These are phyloP conservation scores for Notolabrus celidotus DNA, from an alignment of 2,797 vertebrate genomes.

Conservation along the genomic window DNA sequence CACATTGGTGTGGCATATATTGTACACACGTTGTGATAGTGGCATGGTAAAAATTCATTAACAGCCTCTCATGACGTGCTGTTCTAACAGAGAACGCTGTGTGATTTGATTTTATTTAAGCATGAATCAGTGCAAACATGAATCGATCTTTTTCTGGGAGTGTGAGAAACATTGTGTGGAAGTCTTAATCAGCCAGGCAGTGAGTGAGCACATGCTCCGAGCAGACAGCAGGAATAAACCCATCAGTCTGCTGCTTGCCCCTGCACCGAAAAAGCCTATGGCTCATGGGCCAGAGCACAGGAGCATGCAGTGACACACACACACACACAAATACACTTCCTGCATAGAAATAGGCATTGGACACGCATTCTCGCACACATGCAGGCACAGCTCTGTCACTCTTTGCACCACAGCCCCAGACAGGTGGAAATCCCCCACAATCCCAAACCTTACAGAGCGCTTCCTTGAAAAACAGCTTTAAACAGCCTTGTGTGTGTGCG, in stretches of 20 bases:
- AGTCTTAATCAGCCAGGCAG: slow-evolving; percentile 70
- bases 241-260: slow-evolving; percentile 51
- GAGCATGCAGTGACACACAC: slow-evolving; percentile 13
- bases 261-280: slow-evolving; percentile 39
- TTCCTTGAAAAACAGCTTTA: slow-evolving; percentile 40
- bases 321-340: slow-evolving; percentile 4
- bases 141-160: slow-evolving; percentile 54
- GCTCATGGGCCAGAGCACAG: slow-evolving; percentile 55
- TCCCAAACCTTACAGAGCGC: slow-evolving; percentile 43
- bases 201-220: slow-evolving; percentile 62
- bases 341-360: slow-evolving; percentile 22
- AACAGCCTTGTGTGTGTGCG: slow-evolving; percentile 18
- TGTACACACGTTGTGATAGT: slow-evolving; percentile 13
- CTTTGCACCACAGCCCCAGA: slow-evolving; percentile 49
- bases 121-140: slow-evolving; percentile 62
- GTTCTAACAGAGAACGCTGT: slow-evolving; percentile 45
- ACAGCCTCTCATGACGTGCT: slow-evolving; percentile 40
- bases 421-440: slow-evolving; percentile 69
- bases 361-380: slow-evolving; percentile 4
- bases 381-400: slow-evolving; percentile 29
- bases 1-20: slow-evolving; percentile 27
- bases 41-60: slow-evolving; percentile 52
- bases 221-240: slow-evolving; percentile 64
- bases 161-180: slow-evolving; percentile 60
- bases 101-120: slow-evolving; percentile 62